Percentiles rank a stretch among this genome's conserved stretches.
Conservation (phyloP, 2,888 invertebrate genomes). For the Sarcophaga variegata region DNA sequence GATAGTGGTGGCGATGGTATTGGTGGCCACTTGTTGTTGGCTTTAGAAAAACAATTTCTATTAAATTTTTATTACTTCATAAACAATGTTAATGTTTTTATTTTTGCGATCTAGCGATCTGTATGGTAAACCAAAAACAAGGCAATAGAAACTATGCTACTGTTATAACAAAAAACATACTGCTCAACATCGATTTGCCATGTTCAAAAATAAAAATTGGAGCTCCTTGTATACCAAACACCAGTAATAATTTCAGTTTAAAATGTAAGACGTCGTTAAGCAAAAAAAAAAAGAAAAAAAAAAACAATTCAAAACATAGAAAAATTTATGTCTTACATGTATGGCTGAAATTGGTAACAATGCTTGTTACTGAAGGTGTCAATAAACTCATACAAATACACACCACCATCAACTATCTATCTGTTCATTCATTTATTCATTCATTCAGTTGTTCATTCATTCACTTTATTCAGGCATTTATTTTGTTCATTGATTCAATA, state of each 20-base stretch:
- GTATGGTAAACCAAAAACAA: not conserved
- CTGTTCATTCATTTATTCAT: constrained; percentile 16
- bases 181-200: not conserved
- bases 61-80: constrained; percentile 66
- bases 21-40: constrained; percentile 52
- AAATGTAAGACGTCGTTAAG: not conserved
- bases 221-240: constrained; percentile 32
- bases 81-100: constrained; percentile 66
- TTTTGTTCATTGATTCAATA: not conserved
- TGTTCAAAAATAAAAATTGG: not conserved
- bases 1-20: not conserved
- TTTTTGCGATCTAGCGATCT: constrained; percentile 4
- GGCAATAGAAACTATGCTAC: constrained; percentile 46
- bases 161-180: constrained; percentile 35
- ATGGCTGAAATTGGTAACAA: constrained; percentile 58
- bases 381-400: constrained; percentile 62
- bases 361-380: constrained; percentile 63
- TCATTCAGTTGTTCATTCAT: constrained; percentile 5
- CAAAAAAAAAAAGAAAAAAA: not conserved
- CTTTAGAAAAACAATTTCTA: constrained; percentile 40
- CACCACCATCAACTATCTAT: constrained; percentile 38
- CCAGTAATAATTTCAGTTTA: not conserved
- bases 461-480: not conserved
- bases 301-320: constrained; percentile 10
- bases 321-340: constrained; percentile 62